Evolutionary conservation across 1,140 invertebrate species (phyloP).

Genomic region (Drosophila baimaii): DNA sequence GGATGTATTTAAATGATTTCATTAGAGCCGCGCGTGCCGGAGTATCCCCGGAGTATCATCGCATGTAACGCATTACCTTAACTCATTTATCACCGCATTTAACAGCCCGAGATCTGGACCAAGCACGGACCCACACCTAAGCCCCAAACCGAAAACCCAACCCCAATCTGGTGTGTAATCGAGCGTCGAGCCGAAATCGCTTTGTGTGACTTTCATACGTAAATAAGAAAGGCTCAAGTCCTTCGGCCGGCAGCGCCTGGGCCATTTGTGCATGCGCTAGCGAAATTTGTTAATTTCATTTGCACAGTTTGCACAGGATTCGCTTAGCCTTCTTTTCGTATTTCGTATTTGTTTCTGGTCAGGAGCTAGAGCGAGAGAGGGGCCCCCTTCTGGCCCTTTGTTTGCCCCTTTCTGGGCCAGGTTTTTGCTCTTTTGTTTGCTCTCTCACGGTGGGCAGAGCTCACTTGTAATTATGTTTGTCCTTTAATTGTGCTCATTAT

Average conservation of each 20-base stretch:
- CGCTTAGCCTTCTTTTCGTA: slow-evolving; percentile 31
- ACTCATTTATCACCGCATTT: slow-evolving; percentile 80
- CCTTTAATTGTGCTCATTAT: slow-evolving; percentile 81
- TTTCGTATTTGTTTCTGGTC: slow-evolving; percentile 42
- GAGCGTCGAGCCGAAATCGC: slow-evolving; percentile 68
- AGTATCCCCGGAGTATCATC: slow-evolving; percentile 57
- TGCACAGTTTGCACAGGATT: slow-evolving; percentile 69
- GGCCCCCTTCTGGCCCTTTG: slow-evolving; percentile 2
- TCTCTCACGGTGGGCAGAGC: slow-evolving; percentile 45
- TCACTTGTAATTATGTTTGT: slow-evolving; percentile 79
- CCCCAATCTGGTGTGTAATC: slow-evolving; percentile 65
- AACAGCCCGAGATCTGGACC: slow-evolving; percentile 41
- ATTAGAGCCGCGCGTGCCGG: slow-evolving; percentile 71
- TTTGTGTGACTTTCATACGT: slow-evolving; percentile 80
- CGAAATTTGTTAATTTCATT: slow-evolving; percentile 80
- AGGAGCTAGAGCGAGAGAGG: background rate
- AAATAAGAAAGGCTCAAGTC: slow-evolving; percentile 59
- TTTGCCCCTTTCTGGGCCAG: slow-evolving; percentile 29
- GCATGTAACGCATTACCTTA: slow-evolving; percentile 76
- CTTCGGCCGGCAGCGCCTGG: slow-evolving; percentile 7
- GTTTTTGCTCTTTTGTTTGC: slow-evolving; percentile 51
- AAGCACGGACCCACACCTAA: background rate
- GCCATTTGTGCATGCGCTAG: slow-evolving; percentile 65
- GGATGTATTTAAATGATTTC: slow-evolving; percentile 80
- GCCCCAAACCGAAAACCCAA: background rate